These are phyloP conservation scores for Nebria ingens DNA, from an alignment of 1,140 invertebrate genomes.

Conservation along the genomic window DNA sequence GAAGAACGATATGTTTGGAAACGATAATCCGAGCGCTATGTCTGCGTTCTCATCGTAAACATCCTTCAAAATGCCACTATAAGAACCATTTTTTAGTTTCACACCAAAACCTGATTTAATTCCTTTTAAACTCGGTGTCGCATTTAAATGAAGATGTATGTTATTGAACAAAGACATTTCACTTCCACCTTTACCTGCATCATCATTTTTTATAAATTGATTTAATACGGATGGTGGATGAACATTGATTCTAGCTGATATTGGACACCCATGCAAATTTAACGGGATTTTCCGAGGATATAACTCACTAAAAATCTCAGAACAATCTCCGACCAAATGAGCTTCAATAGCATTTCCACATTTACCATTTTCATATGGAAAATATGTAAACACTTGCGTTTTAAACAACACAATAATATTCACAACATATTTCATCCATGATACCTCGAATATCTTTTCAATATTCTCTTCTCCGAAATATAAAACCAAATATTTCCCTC, in stretches of 20 bases:
- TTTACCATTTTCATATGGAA: not conserved
- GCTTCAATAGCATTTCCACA: not conserved
- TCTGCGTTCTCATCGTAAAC: not conserved
- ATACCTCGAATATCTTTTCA: conserved; percentile 11
- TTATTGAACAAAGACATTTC: not conserved
- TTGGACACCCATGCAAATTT: not conserved
- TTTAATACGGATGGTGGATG: not conserved
- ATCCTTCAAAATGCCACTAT: not conserved
- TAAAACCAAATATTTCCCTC: no score
- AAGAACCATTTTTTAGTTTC: not conserved
- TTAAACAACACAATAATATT: not conserved
- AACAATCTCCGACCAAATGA: not conserved
- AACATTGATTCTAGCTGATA: not conserved
- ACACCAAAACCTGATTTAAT: not conserved
- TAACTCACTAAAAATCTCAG: not conserved
- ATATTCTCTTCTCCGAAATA: conserved; percentile 14
- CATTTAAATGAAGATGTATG: not conserved
- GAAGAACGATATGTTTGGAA: not conserved
- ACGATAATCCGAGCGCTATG: not conserved
- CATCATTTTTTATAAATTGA: not conserved
- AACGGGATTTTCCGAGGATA: not conserved
- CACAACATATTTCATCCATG: conserved; percentile 9
- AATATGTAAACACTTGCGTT: not conserved
- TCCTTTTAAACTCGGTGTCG: not conserved
- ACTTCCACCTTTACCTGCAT: not conserved